Conservation (phyloP, 2,888 invertebrate species). For the Nebria brevicollis region DNA sequence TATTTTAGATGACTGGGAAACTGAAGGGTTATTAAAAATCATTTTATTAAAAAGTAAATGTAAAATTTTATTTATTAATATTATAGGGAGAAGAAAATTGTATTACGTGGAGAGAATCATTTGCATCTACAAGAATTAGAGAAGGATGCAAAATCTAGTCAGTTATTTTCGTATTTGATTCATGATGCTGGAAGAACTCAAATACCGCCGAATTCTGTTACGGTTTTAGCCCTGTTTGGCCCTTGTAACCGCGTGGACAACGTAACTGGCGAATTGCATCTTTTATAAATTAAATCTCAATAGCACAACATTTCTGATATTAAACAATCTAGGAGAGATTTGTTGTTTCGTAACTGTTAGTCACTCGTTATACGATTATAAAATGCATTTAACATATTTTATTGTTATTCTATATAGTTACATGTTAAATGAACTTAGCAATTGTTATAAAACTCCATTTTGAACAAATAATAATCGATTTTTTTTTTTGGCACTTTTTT, state of each 20-base stretch:
- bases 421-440: background rate
- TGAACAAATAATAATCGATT: background rate
- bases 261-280: slow-evolving; percentile 58
- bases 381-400: background rate
- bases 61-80: slow-evolving; percentile 31
- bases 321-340: background rate
- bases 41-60: background rate
- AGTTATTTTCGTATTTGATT: slow-evolving; percentile 57
- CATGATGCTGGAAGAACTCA: slow-evolving; percentile 63
- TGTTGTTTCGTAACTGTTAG: background rate
- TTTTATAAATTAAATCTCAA: slow-evolving; percentile 37
- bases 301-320: too few relatives aligned
- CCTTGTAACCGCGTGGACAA: slow-evolving; percentile 62
- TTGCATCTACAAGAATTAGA: slow-evolving; percentile 60
- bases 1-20: slow-evolving; percentile 65
- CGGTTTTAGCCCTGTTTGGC: slow-evolving; percentile 65
- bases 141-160: slow-evolving; percentile 56
- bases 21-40: slow-evolving; percentile 58
- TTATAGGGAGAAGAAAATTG: slow-evolving; percentile 63
- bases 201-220: slow-evolving; percentile 62
- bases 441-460: background rate
- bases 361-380: background rate
- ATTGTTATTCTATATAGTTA: background rate
- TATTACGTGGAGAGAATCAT: slow-evolving; percentile 60
- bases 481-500: background rate